phyloP scores from a whole-genome alignment of 2,888 invertebrate genomes.

The Orchestes rusci region DNA sequence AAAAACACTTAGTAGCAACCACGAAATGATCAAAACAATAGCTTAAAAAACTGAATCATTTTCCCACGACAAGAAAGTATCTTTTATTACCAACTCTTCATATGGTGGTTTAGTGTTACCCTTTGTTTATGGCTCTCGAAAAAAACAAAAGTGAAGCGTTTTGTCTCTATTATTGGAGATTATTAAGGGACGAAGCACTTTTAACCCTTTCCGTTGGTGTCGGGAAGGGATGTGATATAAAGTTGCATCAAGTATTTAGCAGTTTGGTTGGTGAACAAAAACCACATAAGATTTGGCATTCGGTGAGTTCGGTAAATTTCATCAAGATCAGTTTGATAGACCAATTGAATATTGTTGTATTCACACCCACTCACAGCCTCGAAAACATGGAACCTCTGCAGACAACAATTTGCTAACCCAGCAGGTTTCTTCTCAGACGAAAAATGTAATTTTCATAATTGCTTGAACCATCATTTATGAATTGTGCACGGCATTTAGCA shows the following conservation, averaged over 20 bases:
- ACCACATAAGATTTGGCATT: too few relatives aligned
- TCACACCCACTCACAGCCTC: too few relatives aligned
- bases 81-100: constrained; percentile 39
- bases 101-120: constrained; percentile 44
- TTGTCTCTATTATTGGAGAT: constrained; percentile 36
- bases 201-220: constrained; percentile 10
- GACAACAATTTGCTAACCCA: background rate
- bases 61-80: constrained; percentile 39
- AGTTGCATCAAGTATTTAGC: background rate
- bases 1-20: constrained; percentile 23
- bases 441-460: constrained; percentile 9
- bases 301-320: too few relatives aligned
- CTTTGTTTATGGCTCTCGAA: constrained; percentile 43
- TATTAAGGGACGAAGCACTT: constrained; percentile 19
- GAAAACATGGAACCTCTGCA: too few relatives aligned
- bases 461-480: constrained; percentile 17
- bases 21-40: constrained; percentile 36
- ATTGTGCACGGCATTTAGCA: constrained; percentile 17
- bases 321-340: too few relatives aligned
- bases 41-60: constrained; percentile 22
- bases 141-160: constrained; percentile 44
- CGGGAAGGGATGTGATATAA: background rate
- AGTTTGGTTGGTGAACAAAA: too few relatives aligned
- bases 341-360: too few relatives aligned
- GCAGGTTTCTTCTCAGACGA: background rate